Base-by-base conservation (phyloP, 2,888 invertebrate species). In the Agapetus fuscipes region DNA sequence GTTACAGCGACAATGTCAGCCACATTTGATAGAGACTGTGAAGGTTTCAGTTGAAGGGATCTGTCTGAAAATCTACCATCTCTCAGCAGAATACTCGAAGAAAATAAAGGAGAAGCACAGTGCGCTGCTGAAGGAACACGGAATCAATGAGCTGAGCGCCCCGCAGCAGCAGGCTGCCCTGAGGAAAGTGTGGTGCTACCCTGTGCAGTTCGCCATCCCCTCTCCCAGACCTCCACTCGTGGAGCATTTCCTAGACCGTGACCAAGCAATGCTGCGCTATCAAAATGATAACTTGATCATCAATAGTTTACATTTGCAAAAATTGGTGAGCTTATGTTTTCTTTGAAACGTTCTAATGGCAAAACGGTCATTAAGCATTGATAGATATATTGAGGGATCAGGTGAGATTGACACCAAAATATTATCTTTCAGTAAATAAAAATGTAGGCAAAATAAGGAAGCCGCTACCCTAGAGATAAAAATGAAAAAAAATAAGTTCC, bases 31-130 rank as follows among this genome's bases (percentile, higher is more conserved):
- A 6, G 93, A 93, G 61, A 93, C 94, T 1, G 95, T 94, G 0
- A 93, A 91, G 62, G 78, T 79, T 24, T 94, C 93, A 9, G 95
- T 96, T 3, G 95, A 96, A 66, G 89, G 93, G 25, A 89, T 96
- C 49, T 96, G 95, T 60, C 70, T 82, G 37, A 96, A 96, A 67
- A 88, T 96, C 47, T 94, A 90, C 62, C 83, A 89, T 57, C 67
- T 93, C 30, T 91, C 95, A 1, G 82, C 84, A 15, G 95, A 96
- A 54, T 86, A 91, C 66, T 89, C 89, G 3, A 82, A 85, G 46
- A 94, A 91, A 64, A 83, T 94, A 28, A 74, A 83, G 45, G 93
- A 94, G 53, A 86, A 85, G 57, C 90, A 93, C 52, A 76, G 82
- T 62, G 75, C 78, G 44, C 66, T 94, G 38, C 64, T 93, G n/a